phyloP scores from a whole-genome alignment of 2,113 vertebrate genomes.

The Nothoprocta pentlandii region DNA sequence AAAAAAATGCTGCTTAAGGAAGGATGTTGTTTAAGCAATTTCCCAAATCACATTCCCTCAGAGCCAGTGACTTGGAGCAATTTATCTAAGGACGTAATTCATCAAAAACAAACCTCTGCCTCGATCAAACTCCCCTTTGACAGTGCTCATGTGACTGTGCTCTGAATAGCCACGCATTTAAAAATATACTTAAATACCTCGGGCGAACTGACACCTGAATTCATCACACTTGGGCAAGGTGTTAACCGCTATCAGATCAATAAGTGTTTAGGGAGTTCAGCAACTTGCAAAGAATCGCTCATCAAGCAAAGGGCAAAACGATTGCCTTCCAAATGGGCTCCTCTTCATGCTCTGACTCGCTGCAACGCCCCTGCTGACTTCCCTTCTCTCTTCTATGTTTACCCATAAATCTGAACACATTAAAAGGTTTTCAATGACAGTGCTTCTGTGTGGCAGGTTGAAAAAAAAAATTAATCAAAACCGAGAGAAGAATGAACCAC shows the following conservation, averaged over 20 bases:
- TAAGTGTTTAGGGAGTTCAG: neutral
- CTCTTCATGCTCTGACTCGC: neutral
- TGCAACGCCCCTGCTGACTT: neutral
- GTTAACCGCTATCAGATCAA: neutral
- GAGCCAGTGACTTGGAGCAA: neutral
- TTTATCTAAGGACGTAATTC: neutral
- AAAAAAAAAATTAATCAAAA: neutral
- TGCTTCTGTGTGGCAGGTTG: neutral
- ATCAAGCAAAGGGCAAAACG: neutral
- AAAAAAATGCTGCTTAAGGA: neutral
- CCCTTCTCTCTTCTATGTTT: neutral
- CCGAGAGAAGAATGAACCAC: neutral
- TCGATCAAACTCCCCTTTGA: neutral
- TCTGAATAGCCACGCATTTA: neutral
- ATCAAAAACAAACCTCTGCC: neutral
- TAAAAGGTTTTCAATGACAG: neutral
- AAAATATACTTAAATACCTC: neutral
- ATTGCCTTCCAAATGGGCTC: neutral
- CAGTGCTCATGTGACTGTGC: accelerated
- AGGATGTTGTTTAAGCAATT: neutral
- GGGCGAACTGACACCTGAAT: neutral
- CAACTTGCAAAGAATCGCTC: neutral
- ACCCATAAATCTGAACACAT: neutral
- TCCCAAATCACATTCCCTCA: neutral
- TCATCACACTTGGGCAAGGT: neutral